Percentiles rank a stretch among this genome's conserved stretches.
Conservation (phyloP, 2,797 vertebrate species). For the Anas bahamensis region DNA sequence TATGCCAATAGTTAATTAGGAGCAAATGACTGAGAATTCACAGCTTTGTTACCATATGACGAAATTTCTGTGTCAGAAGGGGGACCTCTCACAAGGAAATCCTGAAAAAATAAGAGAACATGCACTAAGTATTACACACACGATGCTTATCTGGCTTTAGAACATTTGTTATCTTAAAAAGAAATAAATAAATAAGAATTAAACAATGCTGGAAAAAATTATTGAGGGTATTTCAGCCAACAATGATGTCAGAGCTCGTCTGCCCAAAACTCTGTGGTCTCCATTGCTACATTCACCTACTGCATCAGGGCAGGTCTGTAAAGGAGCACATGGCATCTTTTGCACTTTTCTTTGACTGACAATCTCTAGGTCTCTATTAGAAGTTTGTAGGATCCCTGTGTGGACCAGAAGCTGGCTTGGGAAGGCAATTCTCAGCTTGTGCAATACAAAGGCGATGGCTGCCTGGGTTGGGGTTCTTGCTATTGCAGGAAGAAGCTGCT, state of each 20-base stretch:
- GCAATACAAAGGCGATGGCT: background rate
- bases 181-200: background rate
- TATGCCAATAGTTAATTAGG: background rate
- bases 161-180: background rate
- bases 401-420: background rate
- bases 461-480: background rate
- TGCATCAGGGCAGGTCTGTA: background rate
- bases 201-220: background rate
- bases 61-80: background rate
- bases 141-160: background rate
- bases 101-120: background rate
- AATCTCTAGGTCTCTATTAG: background rate
- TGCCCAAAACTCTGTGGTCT: background rate
- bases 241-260: background rate
- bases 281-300: background rate
- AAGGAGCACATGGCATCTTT: background rate
- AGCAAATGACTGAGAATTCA: background rate
- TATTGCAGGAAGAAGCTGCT: constrained; percentile 11
- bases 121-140: background rate
- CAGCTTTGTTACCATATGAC: background rate
- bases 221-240: background rate
- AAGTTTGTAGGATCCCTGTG: background rate
- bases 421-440: background rate
- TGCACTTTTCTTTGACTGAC: background rate
- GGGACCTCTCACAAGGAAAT: background rate